Percentiles rank a stretch among this genome's conserved stretches.
These are phyloP conservation scores for Phoxinus dragarum DNA, from an alignment of 2,797 vertebrate genomes.

Conservation along the genomic window DNA sequence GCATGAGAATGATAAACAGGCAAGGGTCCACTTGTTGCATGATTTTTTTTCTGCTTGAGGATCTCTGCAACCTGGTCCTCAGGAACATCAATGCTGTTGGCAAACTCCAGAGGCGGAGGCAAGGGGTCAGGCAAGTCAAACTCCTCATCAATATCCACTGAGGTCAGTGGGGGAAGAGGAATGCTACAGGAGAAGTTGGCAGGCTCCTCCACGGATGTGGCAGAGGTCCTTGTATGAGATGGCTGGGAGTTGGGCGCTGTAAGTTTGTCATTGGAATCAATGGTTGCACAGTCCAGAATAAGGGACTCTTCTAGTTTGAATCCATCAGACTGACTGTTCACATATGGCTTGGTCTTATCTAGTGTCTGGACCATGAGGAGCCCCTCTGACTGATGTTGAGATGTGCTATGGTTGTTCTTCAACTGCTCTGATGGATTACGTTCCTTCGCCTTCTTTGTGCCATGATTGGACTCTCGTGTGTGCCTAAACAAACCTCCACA, in stretches of 20 bases:
- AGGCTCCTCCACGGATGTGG: constrained; percentile 88
- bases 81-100: constrained; percentile 96
- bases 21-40: constrained; percentile 63
- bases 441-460: constrained; percentile 79
- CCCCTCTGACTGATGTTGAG: constrained; percentile 87
- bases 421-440: constrained; percentile 82
- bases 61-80: constrained; percentile 89
- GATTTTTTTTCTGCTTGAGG: constrained; percentile 83
- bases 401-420: constrained; percentile 86
- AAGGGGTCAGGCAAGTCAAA: constrained; percentile 94
- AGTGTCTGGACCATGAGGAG: constrained; percentile 94
- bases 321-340: constrained; percentile 73
- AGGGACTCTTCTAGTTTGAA: constrained; percentile 66
- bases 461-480: constrained; percentile 90
- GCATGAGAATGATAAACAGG: constrained; percentile 78
- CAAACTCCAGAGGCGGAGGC: constrained; percentile 95
- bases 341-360: constrained; percentile 75
- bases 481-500: constrained; percentile 85
- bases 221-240: constrained; percentile 80
- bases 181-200: constrained; percentile 92
- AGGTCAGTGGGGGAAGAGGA: constrained; percentile 91
- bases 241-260: constrained; percentile 72
- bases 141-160: constrained; percentile 95
- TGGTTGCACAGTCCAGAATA: constrained; percentile 68
- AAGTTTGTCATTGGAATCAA: constrained; percentile 76